Evolutionary conservation across 2,113 vertebrate genomes (phyloP).

Genomic region (Eleginops maclovinus): DNA sequence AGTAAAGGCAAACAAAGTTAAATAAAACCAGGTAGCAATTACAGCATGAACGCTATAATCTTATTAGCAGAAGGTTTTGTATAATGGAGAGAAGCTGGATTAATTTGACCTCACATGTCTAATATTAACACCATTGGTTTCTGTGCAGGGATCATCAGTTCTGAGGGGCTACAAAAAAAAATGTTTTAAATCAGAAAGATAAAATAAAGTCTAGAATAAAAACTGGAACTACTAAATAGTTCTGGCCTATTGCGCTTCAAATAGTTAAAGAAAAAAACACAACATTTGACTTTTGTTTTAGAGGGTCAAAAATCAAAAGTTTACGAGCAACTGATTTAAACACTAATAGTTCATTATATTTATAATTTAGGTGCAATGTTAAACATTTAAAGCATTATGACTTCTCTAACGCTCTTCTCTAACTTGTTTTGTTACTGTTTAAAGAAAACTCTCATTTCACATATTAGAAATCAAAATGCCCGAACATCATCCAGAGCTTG

Average conservation of each 20-base stretch:
- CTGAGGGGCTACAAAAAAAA: neutral
- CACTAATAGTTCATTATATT: neutral
- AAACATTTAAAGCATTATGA: neutral
- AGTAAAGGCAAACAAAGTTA: neutral
- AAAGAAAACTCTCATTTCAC: constrained; percentile 16
- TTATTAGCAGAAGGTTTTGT: neutral
- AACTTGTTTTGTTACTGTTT: constrained; percentile 32
- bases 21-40: neutral
- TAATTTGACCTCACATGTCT: neutral
- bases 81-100: neutral
- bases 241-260: neutral
- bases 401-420: neutral
- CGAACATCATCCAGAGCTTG: constrained; percentile 39
- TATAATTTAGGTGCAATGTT: neutral
- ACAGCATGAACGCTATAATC: neutral
- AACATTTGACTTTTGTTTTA: neutral
- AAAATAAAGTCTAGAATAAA: too few species aligned
- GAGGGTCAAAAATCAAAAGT: neutral
- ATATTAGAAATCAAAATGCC: constrained; percentile 35
- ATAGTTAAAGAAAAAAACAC: neutral
- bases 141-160: neutral
- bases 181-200: too few species aligned
- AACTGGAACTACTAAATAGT: neutral
- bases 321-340: neutral
- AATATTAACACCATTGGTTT: neutral